Conservation (phyloP, 2,113 vertebrate genomes). For the Sapajus apella region DNA sequence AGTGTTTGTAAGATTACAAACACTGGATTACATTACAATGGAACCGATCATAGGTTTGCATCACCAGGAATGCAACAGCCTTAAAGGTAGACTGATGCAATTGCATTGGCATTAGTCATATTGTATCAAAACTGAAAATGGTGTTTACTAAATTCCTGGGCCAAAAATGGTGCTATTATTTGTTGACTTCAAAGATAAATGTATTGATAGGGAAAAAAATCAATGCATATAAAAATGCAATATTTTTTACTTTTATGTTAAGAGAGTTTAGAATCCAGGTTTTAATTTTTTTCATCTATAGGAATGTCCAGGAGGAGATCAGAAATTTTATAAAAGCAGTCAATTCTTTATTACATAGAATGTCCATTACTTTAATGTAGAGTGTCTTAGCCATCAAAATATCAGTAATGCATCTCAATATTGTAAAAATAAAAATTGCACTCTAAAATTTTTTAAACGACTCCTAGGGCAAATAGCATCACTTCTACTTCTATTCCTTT, state of each 20-base stretch:
- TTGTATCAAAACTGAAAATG: neutral
- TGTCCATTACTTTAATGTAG: neutral
- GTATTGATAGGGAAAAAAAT: neutral
- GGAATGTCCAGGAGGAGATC: neutral
- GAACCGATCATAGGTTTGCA: neutral
- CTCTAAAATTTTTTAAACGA: neutral
- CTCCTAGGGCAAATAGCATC: neutral
- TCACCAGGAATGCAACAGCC: neutral
- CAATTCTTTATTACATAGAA: neutral
- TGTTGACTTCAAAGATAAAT: neutral
- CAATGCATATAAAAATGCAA: neutral
- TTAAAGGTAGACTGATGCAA: neutral
- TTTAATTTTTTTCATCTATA: neutral
- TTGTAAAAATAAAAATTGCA: neutral
- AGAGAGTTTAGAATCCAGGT: neutral
- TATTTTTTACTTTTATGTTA: neutral
- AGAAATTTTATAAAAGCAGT: neutral
- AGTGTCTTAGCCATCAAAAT: neutral
- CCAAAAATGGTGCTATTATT: neutral
- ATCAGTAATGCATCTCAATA: neutral
- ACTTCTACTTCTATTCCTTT: neutral
- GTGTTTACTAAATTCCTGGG: neutral
- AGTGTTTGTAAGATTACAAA: neutral
- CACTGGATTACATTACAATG: too few species aligned
- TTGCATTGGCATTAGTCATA: neutral